A percentile compares a stretch with the other conserved stretches of the same genome.
Conservation (phyloP, 2,113 vertebrate genomes). For the Pedetes capensis region DNA sequence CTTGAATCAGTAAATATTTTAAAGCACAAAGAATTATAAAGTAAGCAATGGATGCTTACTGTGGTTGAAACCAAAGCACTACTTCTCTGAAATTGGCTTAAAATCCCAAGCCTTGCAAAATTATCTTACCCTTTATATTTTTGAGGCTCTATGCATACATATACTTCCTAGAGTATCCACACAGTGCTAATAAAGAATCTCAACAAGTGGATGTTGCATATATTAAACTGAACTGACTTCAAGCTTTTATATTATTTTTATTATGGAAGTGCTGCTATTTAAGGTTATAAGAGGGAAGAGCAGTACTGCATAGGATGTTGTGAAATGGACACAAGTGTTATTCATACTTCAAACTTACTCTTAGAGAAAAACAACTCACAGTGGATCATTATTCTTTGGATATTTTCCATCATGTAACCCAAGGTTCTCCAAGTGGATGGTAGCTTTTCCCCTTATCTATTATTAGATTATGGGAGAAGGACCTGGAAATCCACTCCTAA, state of each 20-base stretch:
- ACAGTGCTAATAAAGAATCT: neutral
- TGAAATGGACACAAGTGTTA: neutral
- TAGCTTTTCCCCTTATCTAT: neutral
- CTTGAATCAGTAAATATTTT: neutral
- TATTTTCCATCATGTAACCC: neutral
- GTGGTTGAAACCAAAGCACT: neutral
- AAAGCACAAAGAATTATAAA: neutral
- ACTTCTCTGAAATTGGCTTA: neutral
- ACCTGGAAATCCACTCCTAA: too few species aligned
- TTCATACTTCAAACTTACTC: neutral
- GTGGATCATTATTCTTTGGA: neutral
- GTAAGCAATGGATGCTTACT: neutral
- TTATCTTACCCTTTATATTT: neutral
- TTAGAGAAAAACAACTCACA: neutral
- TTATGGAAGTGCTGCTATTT: neutral
- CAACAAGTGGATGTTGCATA: neutral
- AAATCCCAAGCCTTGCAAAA: neutral
- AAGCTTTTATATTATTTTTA: neutral
- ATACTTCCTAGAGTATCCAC: neutral
- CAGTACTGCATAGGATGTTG: neutral
- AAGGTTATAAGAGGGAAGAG: neutral
- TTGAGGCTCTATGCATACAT: neutral
- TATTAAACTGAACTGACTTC: neutral
- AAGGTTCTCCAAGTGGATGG: neutral
- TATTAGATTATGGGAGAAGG: conserved; percentile 61